Percentiles rank a stretch among this genome's conserved stretches.
phyloP scores from a whole-genome alignment of 37 sponge, comb jelly and placozoan species.

The Geodia barretti region DNA sequence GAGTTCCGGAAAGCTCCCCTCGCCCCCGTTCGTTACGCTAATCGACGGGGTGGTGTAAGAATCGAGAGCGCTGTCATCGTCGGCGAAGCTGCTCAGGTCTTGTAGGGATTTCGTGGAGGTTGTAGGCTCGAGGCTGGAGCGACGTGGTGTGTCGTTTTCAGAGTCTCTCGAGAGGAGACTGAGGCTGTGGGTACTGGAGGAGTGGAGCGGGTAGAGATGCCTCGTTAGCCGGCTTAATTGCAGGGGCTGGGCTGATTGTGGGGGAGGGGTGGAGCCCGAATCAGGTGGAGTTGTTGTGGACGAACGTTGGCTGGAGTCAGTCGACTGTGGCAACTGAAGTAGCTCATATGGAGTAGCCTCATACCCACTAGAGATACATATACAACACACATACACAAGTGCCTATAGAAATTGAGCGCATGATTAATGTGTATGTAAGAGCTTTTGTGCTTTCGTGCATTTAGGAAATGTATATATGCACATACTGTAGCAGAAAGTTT shows the following conservation, averaged over 20 bases:
- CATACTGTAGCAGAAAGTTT: too few relatives aligned
- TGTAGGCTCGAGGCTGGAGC: background rate
- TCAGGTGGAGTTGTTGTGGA: background rate
- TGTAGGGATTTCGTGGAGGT: background rate
- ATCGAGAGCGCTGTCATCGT: background rate
- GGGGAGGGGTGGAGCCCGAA: background rate
- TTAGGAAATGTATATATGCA: too few relatives aligned
- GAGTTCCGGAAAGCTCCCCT: constrained; percentile 34
- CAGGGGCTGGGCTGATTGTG: background rate
- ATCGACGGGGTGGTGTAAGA: background rate
- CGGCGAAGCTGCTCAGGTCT: background rate
- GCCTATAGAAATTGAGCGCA: too few relatives aligned
- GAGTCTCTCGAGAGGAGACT: background rate
- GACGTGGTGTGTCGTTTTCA: background rate
- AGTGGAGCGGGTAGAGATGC: background rate
- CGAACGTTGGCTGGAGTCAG: background rate
- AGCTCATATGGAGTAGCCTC: constrained; percentile 19
- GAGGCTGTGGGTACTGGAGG: constrained; percentile 10
- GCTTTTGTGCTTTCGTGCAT: too few relatives aligned
- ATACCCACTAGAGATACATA: constrained; percentile 35
- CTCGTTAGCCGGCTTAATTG: background rate
- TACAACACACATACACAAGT: too few relatives aligned
- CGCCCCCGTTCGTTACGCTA: constrained; percentile 24
- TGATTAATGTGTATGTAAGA: too few relatives aligned
- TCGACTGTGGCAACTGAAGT: background rate